Percentiles rank a stretch among this genome's conserved stretches.
Evolutionary conservation across 2,113 vertebrate species (phyloP).

Genomic region (Pantherophis guttatus): DNA sequence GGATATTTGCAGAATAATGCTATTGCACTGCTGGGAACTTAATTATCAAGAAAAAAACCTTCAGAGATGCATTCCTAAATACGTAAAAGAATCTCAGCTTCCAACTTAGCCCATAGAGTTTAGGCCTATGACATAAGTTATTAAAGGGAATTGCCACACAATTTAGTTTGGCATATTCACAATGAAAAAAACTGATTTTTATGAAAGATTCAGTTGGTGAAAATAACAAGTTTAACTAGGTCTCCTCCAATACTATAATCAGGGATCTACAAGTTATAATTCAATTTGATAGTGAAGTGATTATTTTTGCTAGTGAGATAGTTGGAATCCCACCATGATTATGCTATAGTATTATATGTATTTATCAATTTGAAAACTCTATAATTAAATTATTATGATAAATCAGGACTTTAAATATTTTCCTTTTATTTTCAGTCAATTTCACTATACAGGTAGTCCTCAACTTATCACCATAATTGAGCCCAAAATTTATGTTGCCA

Average conservation of each 20-base stretch:
- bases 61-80: not conserved
- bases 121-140: not conserved
- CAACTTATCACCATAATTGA: not conserved
- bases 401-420: not conserved
- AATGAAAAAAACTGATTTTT: not conserved
- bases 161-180: not conserved
- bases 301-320: not conserved
- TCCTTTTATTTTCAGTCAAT: not conserved
- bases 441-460: not conserved
- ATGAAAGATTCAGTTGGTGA: not conserved
- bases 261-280: not conserved
- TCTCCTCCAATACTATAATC: not conserved
- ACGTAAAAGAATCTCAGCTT: not conserved
- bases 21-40: not conserved
- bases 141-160: not conserved
- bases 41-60: not conserved
- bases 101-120: not conserved
- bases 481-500: too few species aligned
- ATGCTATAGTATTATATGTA: not conserved
- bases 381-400: not conserved
- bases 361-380: not conserved
- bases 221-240: not conserved
- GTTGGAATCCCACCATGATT: not conserved
- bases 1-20: not conserved
- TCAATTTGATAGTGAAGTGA: not conserved